Evolutionary conservation across 2,113 vertebrate species (phyloP), one percentile per base, ranked within the genome.

Genomic region (Aramus guarauna): DNA sequence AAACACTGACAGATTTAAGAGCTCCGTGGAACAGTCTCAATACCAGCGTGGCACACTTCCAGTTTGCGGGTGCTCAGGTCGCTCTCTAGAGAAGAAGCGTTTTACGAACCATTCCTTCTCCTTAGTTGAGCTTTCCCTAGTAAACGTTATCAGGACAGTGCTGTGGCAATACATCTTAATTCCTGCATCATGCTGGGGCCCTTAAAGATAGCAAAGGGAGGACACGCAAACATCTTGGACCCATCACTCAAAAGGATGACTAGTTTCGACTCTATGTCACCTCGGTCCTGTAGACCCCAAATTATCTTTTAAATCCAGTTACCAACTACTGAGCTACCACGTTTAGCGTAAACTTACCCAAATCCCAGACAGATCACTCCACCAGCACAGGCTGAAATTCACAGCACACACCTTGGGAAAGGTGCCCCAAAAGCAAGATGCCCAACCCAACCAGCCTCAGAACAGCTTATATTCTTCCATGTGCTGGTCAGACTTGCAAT

Each of bases 201-300:
- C 29, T 22, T 10, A 9, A 53, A 24, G 32, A 52, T 7, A 23
- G 19, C 0, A 1, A 66, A 7, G 6, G 26, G 39, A 86, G 20
- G 48, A 68, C 0, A 0, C 1, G 2, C 22, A 26, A 74, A 27
- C 24, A 16, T 8, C 60, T 26, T 4, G 2, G 27, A 74, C 20
- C 7, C 32, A 45, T 29, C 21, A 5, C 20, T 32, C 13, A 30
- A 53, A 56, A 59, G 50, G 2, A 12, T 17, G 12, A 2, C 17
- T 45, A 17, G 22, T 41, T 62, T 32, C 29, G 53, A 27, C 20
- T 77, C 43, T 26, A 83, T 9, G 17, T 22, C 63, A 69, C 7
- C 8, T 43, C 55, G 14, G 16, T 16, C 58, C 45, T 21, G 2
- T 1, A 68, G 59, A 71, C 6, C 20, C 23, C 15, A 32, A 47